Evolutionary conservation across 2,113 vertebrate species (phyloP), one percentile per base, ranked within the genome.

Genomic region (Callithrix jacchus): DNA sequence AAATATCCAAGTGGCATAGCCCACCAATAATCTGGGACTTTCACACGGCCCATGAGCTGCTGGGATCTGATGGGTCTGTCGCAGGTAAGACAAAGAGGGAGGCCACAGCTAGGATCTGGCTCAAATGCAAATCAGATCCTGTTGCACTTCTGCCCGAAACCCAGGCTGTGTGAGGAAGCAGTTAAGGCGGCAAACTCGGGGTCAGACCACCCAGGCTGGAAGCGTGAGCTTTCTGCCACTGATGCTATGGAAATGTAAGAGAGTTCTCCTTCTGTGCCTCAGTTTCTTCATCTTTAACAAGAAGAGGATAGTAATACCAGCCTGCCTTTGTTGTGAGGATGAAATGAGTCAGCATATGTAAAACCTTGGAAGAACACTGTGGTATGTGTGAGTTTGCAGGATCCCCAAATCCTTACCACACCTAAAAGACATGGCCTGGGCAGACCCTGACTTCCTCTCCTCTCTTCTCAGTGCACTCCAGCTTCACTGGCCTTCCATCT

Each of bases 31-130:
- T 27, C 74, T 54, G 45, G 20, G 23, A 21, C 64, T 73, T 61
- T 20, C 56, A 16, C 18, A 14, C 17, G 13, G 70, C 42, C 49
- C 6, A 4, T 0, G 2, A 52, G 79, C 25, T 5, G 0, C 27
- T 6, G 32, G 84, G 14, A n/a, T 12, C 25, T 1, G 37, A 3
- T 4, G 25, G 6, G 12, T 12, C 54, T 11, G 77, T 66, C 56
- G 13, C 9, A 37, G 16, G 16, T 17, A 3, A 40, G 20, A n/a
- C 79, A 20, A 1, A 27, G 27, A 18, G 2, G 21, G 27, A 74
- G 13, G 70, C 35, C 47, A 8, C 25, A 49, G 40, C 5, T 1
- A 5, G 47, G 8, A 8, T 25, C 58, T 11, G 47, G 37, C 54
- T 18, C 84, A 54, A 2, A 25, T 0, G 1, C 16, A 23, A 35